Base-by-base conservation (phyloP, 2,113 vertebrate species). In the Xiphophorus maculatus region DNA sequence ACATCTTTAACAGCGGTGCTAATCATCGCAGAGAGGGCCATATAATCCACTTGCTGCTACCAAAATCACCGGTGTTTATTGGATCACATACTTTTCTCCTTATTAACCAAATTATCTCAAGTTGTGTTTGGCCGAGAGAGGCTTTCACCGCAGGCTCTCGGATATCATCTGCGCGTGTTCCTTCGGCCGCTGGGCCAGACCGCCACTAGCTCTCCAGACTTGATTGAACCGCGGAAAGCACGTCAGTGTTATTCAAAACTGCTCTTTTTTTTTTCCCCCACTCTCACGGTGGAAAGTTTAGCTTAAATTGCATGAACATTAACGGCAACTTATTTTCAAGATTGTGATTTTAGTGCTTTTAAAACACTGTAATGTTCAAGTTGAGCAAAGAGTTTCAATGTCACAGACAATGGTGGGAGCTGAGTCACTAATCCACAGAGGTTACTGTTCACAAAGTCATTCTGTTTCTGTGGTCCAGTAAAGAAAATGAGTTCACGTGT, bases 101-200 rank as follows among this genome's bases (percentile, higher is more conserved):
- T 64, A 29, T 33, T 63, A 68, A 63, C 71, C 69, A n/a, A 66
- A 69, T 76, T 44, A 69, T 80, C 84, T 54, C 28, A 17, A 73
- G 44, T 66, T 58, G 27, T 74, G 32, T 48, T 48, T 48, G 37
- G 64, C 48, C 32, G 42, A 32, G 73, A 3, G 7, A n/a, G 19
- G 58, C 75, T 89, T 88, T 82, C 87, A 81, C 72, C 72, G 10
- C 79, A 54, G 8, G 0, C 62, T 77, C 75, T 88, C 81, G 71
- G 29, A 82, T 79, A 68, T 84, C 87, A 74, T 65, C 74, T 65
- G 35, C 2, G 5, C 78, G 72, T 63, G 71, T 74, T 71, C 64
- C 80, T 85, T 69, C 83, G 80, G 69, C 61, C n/a, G 73, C 81
- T 83, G 82, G 83, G 78, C 73, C 81, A 71, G 84, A 84, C 84